Base-by-base conservation (phyloP, 2,888 invertebrate species). In the Pemphredon lugubris region DNA sequence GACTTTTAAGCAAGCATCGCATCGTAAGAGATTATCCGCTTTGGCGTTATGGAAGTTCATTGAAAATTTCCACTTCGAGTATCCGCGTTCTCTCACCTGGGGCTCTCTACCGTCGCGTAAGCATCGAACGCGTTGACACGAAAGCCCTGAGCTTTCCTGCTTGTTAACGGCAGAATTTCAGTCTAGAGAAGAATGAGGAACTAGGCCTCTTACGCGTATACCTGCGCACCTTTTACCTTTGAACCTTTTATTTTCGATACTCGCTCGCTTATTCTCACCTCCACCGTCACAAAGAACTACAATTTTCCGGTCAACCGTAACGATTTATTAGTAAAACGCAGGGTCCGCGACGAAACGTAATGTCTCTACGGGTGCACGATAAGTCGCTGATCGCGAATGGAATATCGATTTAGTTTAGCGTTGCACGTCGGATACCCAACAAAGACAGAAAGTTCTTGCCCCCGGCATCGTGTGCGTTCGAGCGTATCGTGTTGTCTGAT, bases 291-390 rank as follows among this genome's bases (percentile, higher is more conserved):
- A n/a, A n/a, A n/a, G n/a, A n/a, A n/a, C n/a, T n/a, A n/a, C n/a
- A n/a, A n/a, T n/a, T n/a, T n/a, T n/a, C n/a, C n/a, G n/a, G n/a
- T n/a, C n/a, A n/a, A n/a, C n/a, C n/a, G n/a, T n/a, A n/a, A n/a
- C n/a, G n/a, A n/a, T n/a, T n/a, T n/a, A n/a, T n/a, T n/a, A n/a
- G n/a, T 42, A 44, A 37, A 39, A 48, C 63, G 55, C 47, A 51
- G 55, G 74, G 63, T 70, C 59, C 47, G 64, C 60, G 54, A 39
- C 39, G n/a, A 40, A 67, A 66, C 42, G 66, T 63, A 66, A 73
- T 70, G 66, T 66, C 65, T 45, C 51, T 74, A 71, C 58, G 65
- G 72, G 75, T 64, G 68, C 42, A 63, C 68, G 54, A 53, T 69
- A 61, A 58, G 47, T 54, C 69, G 66, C 67, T 63, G 70, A 73